Percentiles rank a stretch among this genome's conserved stretches.
Evolutionary conservation across 1,140 invertebrate genomes (phyloP).

Genomic region (Panulirus ornatus): DNA sequence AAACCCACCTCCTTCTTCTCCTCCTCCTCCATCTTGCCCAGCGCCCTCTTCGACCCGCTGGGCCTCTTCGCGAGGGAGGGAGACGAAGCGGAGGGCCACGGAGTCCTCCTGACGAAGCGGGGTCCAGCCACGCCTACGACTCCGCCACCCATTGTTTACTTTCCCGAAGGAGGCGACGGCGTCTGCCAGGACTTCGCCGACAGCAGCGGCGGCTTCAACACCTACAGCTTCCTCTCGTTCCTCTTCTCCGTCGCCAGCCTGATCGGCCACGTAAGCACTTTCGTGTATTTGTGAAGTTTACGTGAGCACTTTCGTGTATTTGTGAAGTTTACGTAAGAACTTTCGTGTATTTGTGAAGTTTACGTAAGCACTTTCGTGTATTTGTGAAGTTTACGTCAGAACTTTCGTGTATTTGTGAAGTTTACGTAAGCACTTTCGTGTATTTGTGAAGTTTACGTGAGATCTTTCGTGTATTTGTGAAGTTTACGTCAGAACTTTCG

Average conservation of each 20-base stretch:
- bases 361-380: too few species aligned
- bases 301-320: not conserved
- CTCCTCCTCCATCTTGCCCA: slow-evolving; percentile 21
- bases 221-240: slow-evolving; percentile 71
- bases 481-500: too few species aligned
- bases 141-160: slow-evolving; percentile 59
- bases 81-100: not conserved
- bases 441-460: too few species aligned
- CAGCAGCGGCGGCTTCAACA: slow-evolving; percentile 63
- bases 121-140: not conserved
- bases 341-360: too few species aligned
- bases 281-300: not conserved
- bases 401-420: too few species aligned
- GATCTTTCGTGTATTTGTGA: too few species aligned
- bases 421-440: too few species aligned
- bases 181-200: slow-evolving; percentile 51
- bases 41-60: slow-evolving; percentile 40
- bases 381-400: too few species aligned
- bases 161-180: slow-evolving; percentile 46
- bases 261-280: slow-evolving; percentile 47
- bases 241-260: slow-evolving; percentile 66
- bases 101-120: not conserved
- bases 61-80: not conserved
- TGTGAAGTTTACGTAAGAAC: too few species aligned
- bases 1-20: not conserved